These are phyloP conservation scores for Nephila pilipes DNA, from an alignment of 1,140 invertebrate species.

Conservation along the genomic window DNA sequence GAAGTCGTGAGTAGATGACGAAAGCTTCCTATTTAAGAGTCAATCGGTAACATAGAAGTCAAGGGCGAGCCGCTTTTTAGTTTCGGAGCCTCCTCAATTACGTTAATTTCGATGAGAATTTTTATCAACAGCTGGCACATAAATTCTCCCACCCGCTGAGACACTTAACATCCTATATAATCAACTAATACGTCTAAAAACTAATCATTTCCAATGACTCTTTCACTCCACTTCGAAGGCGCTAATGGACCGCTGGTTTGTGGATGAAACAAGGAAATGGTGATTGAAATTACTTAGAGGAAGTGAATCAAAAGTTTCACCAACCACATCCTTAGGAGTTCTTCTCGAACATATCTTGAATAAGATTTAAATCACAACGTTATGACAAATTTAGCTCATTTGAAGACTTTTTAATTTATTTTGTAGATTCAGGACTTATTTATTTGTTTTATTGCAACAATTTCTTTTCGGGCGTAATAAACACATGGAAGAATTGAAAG, in stretches of 20 bases:
- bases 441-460: too few species aligned
- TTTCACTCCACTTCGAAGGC: neutral
- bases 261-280: conserved; percentile 9
- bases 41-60: conserved; percentile 75
- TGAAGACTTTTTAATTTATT: too few species aligned
- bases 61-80: conserved; percentile 68
- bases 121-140: conserved; percentile 73
- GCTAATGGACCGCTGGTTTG: conserved; percentile 26
- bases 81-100: conserved; percentile 71
- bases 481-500: too few species aligned
- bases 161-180: conserved; percentile 63
- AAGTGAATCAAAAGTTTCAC: neutral
- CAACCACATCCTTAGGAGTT: too few species aligned
- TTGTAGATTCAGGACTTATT: too few species aligned
- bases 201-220: conserved; percentile 67
- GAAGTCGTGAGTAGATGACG: conserved; percentile 33
- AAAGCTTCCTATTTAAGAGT: conserved; percentile 75
- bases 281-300: conserved; percentile 11
- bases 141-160: neutral
- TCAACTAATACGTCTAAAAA: conserved; percentile 74
- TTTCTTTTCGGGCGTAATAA: too few species aligned
- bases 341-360: too few species aligned
- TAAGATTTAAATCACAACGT: too few species aligned
- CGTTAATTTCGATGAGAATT: conserved; percentile 71
- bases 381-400: too few species aligned